Evolutionary conservation across 2,113 vertebrate genomes (phyloP), one percentile per base, ranked within the genome.

Genomic region (Tichodroma muraria): DNA sequence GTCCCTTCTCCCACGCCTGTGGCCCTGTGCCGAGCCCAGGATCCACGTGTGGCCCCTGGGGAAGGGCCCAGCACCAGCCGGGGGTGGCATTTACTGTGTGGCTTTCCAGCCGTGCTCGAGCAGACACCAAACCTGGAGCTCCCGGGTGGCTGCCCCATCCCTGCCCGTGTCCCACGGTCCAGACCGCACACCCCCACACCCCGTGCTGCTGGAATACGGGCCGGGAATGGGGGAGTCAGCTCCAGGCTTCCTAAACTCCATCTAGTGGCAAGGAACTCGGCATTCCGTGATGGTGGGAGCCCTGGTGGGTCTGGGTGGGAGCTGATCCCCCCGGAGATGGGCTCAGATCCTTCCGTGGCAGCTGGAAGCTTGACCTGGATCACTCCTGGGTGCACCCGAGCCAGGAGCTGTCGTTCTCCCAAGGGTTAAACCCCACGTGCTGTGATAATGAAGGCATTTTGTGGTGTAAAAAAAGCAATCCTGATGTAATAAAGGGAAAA

Each of bases 111-210:
- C 8, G 6, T 9, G 13, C 47, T 15, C 15, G 19, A 42, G 59
- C 20, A 38, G 47, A 53, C 10, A 8, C 47, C 38, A 47, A 63
- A 8, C 19, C 27, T 7, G 1, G 63, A 31, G 25, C 9, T 53
- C 21, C 50, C 31, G 7, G 24, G 2, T 12, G 7, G 5, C 47
- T 81, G 50, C 45, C 11, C 30, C 17, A 10, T 9, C 59, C 49
- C 3, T 1, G 28, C 38, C 38, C 13, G 0, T 4, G 4, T 6
- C 19, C 61, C 42, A 16, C 42, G 15, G 42, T 15, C 19, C 6
- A 1, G 31, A n/a, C 25, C 57, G 60, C 78, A 33, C 25, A 35
- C 11, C 12, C n/a, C 9, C 0, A 1, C 2, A 1, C 11, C 44
- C 70, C 2, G 5, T 3, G 56, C 50, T 25, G 42, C 50, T 3